Base-by-base conservation (phyloP, 2,797 vertebrate genomes). In the Sebastes vulpes region DNA sequence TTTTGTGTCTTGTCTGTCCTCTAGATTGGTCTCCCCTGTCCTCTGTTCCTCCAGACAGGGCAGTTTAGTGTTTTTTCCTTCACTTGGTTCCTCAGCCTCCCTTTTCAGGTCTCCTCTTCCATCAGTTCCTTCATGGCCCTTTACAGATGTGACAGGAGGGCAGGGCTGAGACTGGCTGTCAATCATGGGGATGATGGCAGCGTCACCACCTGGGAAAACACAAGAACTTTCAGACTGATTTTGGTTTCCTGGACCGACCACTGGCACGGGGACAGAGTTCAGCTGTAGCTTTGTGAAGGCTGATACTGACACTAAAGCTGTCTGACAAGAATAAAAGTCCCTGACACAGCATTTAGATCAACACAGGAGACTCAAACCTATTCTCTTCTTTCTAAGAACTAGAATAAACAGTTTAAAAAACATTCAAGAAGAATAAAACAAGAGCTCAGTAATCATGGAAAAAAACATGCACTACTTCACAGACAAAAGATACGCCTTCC, bases 101-200 rank as follows among this genome's bases (percentile, higher is more conserved):
- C 95, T 96, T 89, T 97, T 95, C 42, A 72, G 42, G 42, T 46
- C 18, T 67, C 67, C 31, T 32, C 73, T 67, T 57, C 52, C 61
- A 1, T 58, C 77, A 0, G 28, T 9, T 12, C 32, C 56, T n/a
- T 57, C 28, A 8, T 9, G 25, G 63, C 5, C 10, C 75, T 85
- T 67, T 28, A 67, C 53, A 57, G 75, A 58, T 56, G 46, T 31
- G 58, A 94, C 69, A 11, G 91, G 85, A 54, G 83, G 84, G 72
- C 95, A 96, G 48, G 96, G 93, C 57, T 97, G 95, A 23, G 92
- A 91, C 83, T 93, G 93, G 68, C 56, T 72, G 60, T 95, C 91
- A 3, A 70, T 86, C 93, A 97, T 91, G 4, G 98, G 97, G 83
- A 99, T 95, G 86, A 99, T 99, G 69, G 98, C 98, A 25, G 98